Base-by-base conservation (phyloP, 2,113 vertebrate species). In the Podarcis cretensis region DNA sequence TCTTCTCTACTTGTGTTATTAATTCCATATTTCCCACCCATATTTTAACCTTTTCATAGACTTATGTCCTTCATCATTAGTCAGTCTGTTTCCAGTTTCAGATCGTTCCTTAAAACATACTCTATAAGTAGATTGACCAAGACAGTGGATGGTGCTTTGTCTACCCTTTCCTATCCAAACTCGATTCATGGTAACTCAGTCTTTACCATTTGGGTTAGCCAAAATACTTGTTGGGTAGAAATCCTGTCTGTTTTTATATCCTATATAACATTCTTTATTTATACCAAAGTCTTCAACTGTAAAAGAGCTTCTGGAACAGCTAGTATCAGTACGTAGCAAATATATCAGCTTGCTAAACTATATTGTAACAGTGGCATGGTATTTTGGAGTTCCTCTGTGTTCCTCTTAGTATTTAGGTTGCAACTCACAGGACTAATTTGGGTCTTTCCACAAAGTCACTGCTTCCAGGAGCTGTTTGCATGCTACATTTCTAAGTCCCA, bases 311-410 rank as follows among this genome's bases (percentile, higher is more conserved):
- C 14, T 35, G 27, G 71, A 54, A 69, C 4, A 69, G 23, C 37
- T 48, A 83, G 66, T 18, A 54, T 27, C 6, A 3, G 6, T 69
- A 65, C 10, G 10, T 57, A 57, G 35, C 48, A 35, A 32, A 69
- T 32, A n/a, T 21, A 27, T 66, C 59, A 79, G 8, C 35, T 32
- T 32, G 18, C 43, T 32, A 69, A 86, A 54, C 10, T n/a, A 25
- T 78, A 66, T 78, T 85, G 87, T 89, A 75, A 78, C 40, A 77
- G 25, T 89, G 81, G 59, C 81, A 54, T 3, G 4, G 13, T 88
- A 79, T 80, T 84, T 91, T 90, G 57, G 1, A 77, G 83, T 92
- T 90, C 68, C 94, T 0, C 87, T 35, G 88, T 84, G 8, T 81
- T 82, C 65, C 35, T 43, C 89, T 93, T 71, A 25, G 21, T 81